Conservation (phyloP, 2,113 vertebrate genomes). For the Dolichotis patagonum region DNA sequence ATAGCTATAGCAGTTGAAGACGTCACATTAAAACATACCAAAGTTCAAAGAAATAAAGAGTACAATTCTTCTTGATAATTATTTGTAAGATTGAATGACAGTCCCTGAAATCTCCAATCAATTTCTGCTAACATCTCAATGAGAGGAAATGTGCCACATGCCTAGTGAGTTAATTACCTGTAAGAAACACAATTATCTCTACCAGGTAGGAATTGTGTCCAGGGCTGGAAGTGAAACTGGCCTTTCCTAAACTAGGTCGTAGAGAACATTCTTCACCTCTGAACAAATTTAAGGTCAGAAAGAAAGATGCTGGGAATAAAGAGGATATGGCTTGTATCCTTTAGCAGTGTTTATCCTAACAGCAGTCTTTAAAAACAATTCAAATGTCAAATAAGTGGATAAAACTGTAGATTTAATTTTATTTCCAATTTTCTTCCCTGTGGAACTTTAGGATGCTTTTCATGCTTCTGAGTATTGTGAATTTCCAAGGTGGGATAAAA, state of each 20-base stretch:
- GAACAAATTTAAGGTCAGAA: background rate
- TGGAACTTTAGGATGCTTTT: background rate
- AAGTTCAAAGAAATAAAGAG: background rate
- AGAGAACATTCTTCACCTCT: background rate
- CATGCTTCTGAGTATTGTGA: background rate
- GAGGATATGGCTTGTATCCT: background rate
- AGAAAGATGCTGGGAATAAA: background rate
- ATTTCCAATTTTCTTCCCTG: background rate
- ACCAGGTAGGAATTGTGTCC: background rate
- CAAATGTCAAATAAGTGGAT: background rate
- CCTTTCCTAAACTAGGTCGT: background rate
- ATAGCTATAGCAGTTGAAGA: background rate
- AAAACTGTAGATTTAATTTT: background rate
- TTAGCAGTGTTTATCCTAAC: background rate
- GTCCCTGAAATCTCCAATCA: background rate
- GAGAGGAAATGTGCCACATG: background rate
- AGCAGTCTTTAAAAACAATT: background rate
- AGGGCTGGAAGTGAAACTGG: background rate
- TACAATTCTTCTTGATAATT: background rate
- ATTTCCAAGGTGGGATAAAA: background rate
- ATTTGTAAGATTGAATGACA: constrained; percentile 17
- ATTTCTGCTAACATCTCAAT: background rate
- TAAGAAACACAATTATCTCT: background rate
- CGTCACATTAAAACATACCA: background rate
- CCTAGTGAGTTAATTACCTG: background rate